Conservation (phyloP, 2,113 vertebrate species). For the Psammodynastes pulverulentus region DNA sequence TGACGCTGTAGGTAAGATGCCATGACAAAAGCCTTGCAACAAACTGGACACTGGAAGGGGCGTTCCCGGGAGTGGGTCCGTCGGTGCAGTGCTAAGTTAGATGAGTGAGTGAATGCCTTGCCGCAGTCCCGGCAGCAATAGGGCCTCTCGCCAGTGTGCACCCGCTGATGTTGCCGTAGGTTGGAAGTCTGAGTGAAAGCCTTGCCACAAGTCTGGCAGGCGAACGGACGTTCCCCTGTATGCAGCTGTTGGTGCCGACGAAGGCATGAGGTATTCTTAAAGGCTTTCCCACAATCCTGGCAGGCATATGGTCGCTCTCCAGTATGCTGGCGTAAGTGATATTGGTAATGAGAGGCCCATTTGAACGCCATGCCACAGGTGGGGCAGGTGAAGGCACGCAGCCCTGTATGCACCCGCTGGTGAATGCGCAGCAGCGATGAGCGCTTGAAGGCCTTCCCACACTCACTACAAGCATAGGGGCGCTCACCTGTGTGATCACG, state of each 20-base stretch:
- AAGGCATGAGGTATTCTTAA: slow-evolving; percentile 90
- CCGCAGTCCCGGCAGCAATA: slow-evolving; percentile 78
- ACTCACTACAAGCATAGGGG: slow-evolving; percentile 88
- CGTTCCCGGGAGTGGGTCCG: slow-evolving; percentile 83
- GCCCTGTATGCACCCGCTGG: slow-evolving; percentile 88
- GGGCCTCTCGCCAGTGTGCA: slow-evolving; percentile 85
- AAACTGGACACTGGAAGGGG: slow-evolving; percentile 81
- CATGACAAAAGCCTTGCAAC: slow-evolving; percentile 87
- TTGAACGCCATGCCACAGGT: slow-evolving; percentile 90
- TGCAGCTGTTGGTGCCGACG: slow-evolving; percentile 88
- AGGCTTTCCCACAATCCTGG: slow-evolving; percentile 87
- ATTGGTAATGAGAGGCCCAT: slow-evolving; percentile 93
- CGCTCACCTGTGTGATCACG: slow-evolving; percentile 90
- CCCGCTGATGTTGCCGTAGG: slow-evolving; percentile 88
- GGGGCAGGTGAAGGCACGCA: slow-evolving; percentile 87
- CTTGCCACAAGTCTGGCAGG: slow-evolving; percentile 83
- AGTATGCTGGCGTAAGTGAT: slow-evolving; percentile 87
- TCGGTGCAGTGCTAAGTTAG: slow-evolving; percentile 86
- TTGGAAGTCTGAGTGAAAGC: slow-evolving; percentile 89
- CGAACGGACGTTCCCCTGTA: slow-evolving; percentile 84
- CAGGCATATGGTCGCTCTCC: slow-evolving; percentile 88
- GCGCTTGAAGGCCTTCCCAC: slow-evolving; percentile 91
- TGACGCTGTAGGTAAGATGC: slow-evolving; percentile 90
- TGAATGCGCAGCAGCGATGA: slow-evolving; percentile 87
- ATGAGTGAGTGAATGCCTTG: slow-evolving; percentile 86